These are phyloP conservation scores for Herpetotheres cachinnans DNA, from an alignment of 2,113 vertebrate species.

Conservation along the genomic window DNA sequence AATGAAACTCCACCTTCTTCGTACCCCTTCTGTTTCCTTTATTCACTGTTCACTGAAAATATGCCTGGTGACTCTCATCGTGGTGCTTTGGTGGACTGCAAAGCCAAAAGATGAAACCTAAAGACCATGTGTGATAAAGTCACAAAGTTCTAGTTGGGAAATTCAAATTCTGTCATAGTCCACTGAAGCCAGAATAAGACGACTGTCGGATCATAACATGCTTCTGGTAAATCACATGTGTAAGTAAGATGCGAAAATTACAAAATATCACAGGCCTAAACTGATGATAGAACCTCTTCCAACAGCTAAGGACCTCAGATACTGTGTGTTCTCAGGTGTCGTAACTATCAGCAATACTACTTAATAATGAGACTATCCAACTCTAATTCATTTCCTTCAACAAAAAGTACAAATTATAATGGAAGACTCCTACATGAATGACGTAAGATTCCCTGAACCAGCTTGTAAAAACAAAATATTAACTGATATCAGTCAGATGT, in stretches of 20 bases:
- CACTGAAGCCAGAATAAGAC: background rate
- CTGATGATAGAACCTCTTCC: background rate
- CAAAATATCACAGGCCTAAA: background rate
- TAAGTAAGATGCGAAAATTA: background rate
- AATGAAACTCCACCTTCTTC: background rate
- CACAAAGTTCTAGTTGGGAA: background rate
- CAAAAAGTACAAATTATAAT: background rate
- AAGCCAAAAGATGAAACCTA: background rate
- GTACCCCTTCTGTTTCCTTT: background rate
- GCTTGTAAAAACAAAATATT: background rate
- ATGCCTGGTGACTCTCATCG: background rate
- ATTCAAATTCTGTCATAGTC: background rate
- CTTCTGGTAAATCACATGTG: background rate
- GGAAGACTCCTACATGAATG: background rate
- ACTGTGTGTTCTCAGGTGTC: background rate
- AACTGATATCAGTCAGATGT: background rate
- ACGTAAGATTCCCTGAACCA: background rate
- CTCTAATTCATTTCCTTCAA: background rate
- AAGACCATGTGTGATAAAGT: background rate
- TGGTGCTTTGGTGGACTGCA: accelerated
- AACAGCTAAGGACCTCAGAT: background rate
- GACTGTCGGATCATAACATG: background rate
- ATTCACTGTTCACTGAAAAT: background rate
- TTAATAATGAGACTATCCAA: background rate
- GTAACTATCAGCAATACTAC: background rate